These are phyloP conservation scores for Poecilia gillii DNA, from an alignment of 2,797 vertebrate genomes.

Conservation along the genomic window DNA sequence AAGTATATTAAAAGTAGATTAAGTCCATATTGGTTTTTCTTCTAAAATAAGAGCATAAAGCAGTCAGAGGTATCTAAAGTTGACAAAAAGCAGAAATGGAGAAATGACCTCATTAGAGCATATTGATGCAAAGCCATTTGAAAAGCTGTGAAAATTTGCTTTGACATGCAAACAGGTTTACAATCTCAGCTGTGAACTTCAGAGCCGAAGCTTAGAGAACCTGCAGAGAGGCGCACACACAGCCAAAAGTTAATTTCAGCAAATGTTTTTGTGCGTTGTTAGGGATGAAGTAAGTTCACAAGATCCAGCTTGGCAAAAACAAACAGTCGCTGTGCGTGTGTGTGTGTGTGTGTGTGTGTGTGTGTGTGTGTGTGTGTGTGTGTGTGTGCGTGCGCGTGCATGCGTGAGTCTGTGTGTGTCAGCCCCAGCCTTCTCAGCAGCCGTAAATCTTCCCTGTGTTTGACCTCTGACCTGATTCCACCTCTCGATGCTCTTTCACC, in stretches of 20 bases:
- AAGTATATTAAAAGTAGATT: background rate
- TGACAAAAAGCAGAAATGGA: conserved; percentile 2
- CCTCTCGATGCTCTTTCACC: conserved; percentile 42
- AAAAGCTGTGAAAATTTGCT: conserved; percentile 7
- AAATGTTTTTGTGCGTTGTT: conserved; percentile 4
- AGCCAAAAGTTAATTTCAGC: conserved; percentile 26
- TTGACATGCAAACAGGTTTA: background rate
- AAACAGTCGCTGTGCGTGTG: conserved; percentile 8
- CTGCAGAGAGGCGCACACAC: conserved; percentile 4
- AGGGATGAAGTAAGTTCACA: conserved; percentile 26
- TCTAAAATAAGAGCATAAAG: conserved; percentile 40
- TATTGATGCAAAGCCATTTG: conserved; percentile 4
- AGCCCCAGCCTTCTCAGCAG: conserved; percentile 6
- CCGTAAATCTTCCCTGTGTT: conserved; percentile 47
- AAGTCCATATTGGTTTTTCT: background rate
- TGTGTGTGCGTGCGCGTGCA: conserved; percentile 15
- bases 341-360: background rate
- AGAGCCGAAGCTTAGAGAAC: conserved; percentile 5
- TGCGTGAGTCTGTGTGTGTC: conserved; percentile 21
- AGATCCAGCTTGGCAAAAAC: conserved; percentile 50
- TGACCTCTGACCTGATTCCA: conserved; percentile 53
- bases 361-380: background rate
- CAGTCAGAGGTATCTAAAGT: background rate
- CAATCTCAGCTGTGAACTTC: background rate
- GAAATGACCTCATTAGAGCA: background rate